Percentiles rank a stretch among this genome's conserved stretches.
Evolutionary conservation across 1,140 invertebrate species (phyloP).

Genomic region (Scaptodrosophila lebanonensis): DNA sequence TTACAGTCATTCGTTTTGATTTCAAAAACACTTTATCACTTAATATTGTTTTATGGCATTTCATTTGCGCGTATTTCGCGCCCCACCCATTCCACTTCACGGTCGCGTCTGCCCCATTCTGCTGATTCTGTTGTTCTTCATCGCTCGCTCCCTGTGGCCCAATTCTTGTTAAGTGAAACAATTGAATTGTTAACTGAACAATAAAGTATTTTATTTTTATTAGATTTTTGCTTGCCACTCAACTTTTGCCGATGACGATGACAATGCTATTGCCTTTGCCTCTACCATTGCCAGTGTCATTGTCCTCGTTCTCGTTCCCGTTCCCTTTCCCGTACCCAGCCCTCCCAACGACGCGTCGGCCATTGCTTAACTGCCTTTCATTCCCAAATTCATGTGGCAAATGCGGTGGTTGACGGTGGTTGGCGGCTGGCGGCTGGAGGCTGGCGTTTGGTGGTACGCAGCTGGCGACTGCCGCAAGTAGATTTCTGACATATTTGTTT

Average conservation of each 20-base stretch:
- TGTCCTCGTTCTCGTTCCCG: too few species aligned
- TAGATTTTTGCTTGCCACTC: constrained; percentile 60
- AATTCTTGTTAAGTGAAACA: constrained; percentile 67
- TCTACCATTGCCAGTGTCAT: constrained; percentile 1
- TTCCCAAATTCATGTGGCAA: neutral
- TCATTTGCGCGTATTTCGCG: constrained; percentile 18
- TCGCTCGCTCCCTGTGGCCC: constrained; percentile 4
- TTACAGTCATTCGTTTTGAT: constrained; percentile 58
- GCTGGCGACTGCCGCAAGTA: constrained; percentile 62
- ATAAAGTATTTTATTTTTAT: constrained; percentile 75
- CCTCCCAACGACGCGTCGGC: neutral
- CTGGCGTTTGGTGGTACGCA: constrained; percentile 37
- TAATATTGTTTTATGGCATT: constrained; percentile 56
- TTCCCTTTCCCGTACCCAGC: neutral
- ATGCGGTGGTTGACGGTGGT: constrained; percentile 10
- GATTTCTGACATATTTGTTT: constrained; percentile 68
- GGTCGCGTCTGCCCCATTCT: neutral
- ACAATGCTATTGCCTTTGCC: constrained; percentile 52
- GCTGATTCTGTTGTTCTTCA: neutral
- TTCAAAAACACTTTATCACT: constrained; percentile 68
- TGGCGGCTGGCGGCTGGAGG: constrained; percentile 23
- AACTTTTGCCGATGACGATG: too few species aligned
- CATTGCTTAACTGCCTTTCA: constrained; percentile 18
- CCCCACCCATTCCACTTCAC: neutral
- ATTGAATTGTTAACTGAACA: constrained; percentile 74